A percentile compares a stretch with the other conserved stretches of the same genome.
phyloP scores from a whole-genome alignment of 1,140 invertebrate species.

The Eriosoma lanigerum region DNA sequence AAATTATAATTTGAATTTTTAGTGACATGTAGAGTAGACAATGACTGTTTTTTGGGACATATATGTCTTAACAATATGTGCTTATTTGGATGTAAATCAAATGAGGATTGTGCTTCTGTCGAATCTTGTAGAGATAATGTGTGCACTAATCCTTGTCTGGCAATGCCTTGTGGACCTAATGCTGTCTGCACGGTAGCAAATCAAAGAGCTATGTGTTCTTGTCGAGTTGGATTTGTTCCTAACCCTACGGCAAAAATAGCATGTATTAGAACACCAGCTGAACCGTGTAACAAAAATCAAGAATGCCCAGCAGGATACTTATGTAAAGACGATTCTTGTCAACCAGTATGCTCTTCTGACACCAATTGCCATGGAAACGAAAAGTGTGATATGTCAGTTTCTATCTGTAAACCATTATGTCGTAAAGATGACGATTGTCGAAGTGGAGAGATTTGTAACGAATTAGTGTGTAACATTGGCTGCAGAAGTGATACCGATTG shows the following conservation, averaged over 20 bases:
- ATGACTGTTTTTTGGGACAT: conserved; percentile 87
- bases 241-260: conserved; percentile 63
- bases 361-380: conserved; percentile 78
- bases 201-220: conserved; percentile 79
- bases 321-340: conserved; percentile 72
- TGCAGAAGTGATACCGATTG: conserved; percentile 82
- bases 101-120: conserved; percentile 81
- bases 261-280: conserved; percentile 62
- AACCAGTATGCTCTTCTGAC: conserved; percentile 74
- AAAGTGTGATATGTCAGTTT: conserved; percentile 59
- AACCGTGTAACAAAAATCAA: conserved; percentile 68
- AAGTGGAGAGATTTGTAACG: conserved; percentile 80
- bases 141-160: conserved; percentile 76
- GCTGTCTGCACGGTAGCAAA: conserved; percentile 77
- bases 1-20: conserved; percentile 32
- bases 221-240: conserved; percentile 64
- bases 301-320: conserved; percentile 70
- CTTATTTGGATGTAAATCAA: conserved; percentile 78
- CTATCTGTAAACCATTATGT: conserved; percentile 72
- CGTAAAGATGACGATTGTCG: conserved; percentile 77
- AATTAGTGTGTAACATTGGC: conserved; percentile 73
- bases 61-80: conserved; percentile 84
- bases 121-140: conserved; percentile 78
- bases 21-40: conserved; percentile 85
- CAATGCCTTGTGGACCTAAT: conserved; percentile 79